Evolutionary conservation across 2,888 invertebrate genomes (phyloP), one percentile per base, ranked within the genome.

Genomic region (Orchestes rusci): DNA sequence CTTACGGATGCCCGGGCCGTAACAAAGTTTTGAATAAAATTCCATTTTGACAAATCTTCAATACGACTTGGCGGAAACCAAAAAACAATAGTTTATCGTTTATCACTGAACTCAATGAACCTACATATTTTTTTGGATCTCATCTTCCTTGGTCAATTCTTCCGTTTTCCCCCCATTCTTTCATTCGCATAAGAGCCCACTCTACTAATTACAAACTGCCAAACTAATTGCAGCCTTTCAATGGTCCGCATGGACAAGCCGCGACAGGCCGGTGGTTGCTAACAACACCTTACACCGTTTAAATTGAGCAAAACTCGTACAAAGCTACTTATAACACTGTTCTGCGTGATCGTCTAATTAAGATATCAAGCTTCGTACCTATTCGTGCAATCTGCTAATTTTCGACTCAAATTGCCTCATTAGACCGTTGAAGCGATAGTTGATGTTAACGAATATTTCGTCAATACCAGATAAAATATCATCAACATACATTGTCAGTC

Each of bases 251-350:
- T 43, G 37, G 43, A 37, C 37, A 37, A 37, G 36, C 16, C 17
- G 19, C 27, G 43, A 43, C 43, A 43, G 42, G 30, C 42, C 44
- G 39, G 44, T 39, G 44, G 44, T 44, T 44, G 44, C 34, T 29
- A 44, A 39, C 44, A 44, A 33, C 44, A 44, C 44, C 44, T 44
- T 44, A 44, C 44, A 44, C 29, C 39, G 28, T 39, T 39, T 44
- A 44, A 43, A 42, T 42, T 42, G 29, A 13, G 18, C n/a, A 16
- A 13, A 34, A 33, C 32, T 30, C 30, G 36, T 35, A 30, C 36
- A 12, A 20, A 4, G 16, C 29, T 17, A 34, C 35, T 10, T 34
- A 29, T 23, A 33, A 18, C 28, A 35, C 28, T 17, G 29, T 29
- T 35, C 31, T 36, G 35, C 43, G 43, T 37, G 37, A 43, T 43